Evolutionary conservation across 2,113 vertebrate species (phyloP).

Genomic region (Prinia subflava): DNA sequence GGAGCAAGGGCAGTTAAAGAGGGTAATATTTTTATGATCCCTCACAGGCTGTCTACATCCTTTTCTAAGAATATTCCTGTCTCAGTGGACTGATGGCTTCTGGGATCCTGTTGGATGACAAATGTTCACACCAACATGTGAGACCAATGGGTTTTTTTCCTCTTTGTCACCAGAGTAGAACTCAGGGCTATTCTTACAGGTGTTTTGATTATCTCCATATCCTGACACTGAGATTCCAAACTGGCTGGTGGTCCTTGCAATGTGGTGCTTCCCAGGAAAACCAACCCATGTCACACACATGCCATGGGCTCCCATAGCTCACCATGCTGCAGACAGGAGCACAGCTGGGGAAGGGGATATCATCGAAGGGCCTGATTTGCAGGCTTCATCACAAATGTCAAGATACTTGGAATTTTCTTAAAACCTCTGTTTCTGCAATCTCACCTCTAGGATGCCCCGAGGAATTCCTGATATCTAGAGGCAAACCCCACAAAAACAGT

Average conservation of each 20-base stretch:
- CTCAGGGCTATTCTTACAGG: background rate
- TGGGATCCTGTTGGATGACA: background rate
- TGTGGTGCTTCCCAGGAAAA: background rate
- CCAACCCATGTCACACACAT: rapidly evolving
- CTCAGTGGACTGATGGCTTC: background rate
- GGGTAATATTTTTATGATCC: background rate
- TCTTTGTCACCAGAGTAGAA: background rate
- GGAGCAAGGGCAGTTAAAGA: background rate
- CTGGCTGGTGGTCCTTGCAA: background rate
- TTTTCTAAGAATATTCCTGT: background rate
- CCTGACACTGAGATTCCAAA: background rate
- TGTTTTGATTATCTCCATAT: background rate
- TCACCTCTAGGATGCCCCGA: background rate
- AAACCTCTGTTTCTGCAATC: background rate
- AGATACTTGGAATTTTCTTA: background rate
- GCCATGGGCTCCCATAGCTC: background rate
- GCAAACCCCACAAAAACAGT: background rate
- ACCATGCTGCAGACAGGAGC: rapidly evolving
- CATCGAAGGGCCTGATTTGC: background rate
- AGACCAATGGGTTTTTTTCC: background rate
- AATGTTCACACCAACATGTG: background rate
- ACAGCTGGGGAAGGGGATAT: background rate
- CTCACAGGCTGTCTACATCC: background rate
- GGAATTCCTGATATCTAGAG: background rate
- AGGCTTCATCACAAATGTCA: background rate